Conservation (phyloP, 2,113 vertebrate species). For the Perca flavescens region DNA sequence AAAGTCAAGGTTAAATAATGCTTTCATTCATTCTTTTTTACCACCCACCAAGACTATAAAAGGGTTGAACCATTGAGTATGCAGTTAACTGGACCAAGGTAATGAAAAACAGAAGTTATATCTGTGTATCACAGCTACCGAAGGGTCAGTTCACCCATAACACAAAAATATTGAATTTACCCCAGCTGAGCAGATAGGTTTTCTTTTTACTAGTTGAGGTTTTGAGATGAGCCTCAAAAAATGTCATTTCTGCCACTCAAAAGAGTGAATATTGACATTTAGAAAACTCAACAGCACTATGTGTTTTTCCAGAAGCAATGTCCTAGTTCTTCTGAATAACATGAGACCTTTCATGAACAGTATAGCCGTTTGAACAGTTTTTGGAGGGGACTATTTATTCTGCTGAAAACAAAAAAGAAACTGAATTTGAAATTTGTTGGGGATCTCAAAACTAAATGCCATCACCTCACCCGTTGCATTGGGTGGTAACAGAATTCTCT, state of each 20-base stretch:
- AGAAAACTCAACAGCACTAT: neutral
- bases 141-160: neutral
- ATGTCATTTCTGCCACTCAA: neutral
- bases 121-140: neutral
- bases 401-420: neutral
- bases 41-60: neutral
- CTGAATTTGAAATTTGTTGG: neutral
- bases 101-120: neutral
- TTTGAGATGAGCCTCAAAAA: neutral
- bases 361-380: neutral
- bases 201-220: neutral
- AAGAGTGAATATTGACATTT: neutral
- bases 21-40: neutral
- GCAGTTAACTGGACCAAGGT: neutral
- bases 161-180: neutral
- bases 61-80: neutral
- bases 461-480: neutral
- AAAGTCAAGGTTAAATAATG: conserved; percentile 15
- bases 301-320: neutral
- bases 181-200: neutral
- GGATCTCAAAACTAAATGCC: neutral
- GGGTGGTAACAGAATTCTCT: neutral
- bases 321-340: neutral
- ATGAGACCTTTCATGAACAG: neutral
- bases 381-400: neutral